Evolutionary conservation across 2,113 vertebrate genomes (phyloP), one percentile per base, ranked within the genome.

Genomic region (Nothobranchius furzeri): DNA sequence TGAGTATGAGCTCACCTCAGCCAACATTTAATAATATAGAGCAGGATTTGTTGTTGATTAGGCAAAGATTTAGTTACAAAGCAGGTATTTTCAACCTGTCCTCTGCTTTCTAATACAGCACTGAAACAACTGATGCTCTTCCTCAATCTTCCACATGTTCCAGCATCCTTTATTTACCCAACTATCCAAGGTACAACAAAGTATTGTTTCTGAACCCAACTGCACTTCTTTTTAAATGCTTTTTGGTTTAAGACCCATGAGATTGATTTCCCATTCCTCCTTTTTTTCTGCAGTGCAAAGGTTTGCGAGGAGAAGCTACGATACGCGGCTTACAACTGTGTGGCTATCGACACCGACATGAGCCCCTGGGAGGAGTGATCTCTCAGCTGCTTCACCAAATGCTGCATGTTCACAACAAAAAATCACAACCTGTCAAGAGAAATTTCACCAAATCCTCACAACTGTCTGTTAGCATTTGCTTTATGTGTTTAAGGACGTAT

Each of bases 291-390:
- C 79, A 98, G 98, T 64, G 97, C 97, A 58, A 98, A 98, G 60
- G 92, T 98, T 0, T 98, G 96, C 9, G 98, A 99, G 78, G 97
- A 99, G 88, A 98, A 98, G 84, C 89, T 98, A 63, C 96, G 98
- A 36, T 99, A 99, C 3, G 98, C 98, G 0, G 96, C 97, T 0
- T 99, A 99, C 84, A 99, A 99, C 90, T 98, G 97, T 2, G 97
- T 99, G 78, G 98, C 98, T 70, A 99, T 99, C 12, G 98, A 98
- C 87, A 98, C 95, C 1, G 97, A 99, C 64, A 96, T 99, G 96
- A 98, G 96, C 71, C 98, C 98, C 0, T 99, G 98, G 98, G 98
- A 98, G 40, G 98, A 98, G 82, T 99, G 92, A 93, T 42, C 12
- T 15, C 64, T 36, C 43, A 52, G 25, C 62, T 68, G 59, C 49